Evolutionary conservation across 2,113 vertebrate species (phyloP).

Genomic region (Takifugu flavidus): DNA sequence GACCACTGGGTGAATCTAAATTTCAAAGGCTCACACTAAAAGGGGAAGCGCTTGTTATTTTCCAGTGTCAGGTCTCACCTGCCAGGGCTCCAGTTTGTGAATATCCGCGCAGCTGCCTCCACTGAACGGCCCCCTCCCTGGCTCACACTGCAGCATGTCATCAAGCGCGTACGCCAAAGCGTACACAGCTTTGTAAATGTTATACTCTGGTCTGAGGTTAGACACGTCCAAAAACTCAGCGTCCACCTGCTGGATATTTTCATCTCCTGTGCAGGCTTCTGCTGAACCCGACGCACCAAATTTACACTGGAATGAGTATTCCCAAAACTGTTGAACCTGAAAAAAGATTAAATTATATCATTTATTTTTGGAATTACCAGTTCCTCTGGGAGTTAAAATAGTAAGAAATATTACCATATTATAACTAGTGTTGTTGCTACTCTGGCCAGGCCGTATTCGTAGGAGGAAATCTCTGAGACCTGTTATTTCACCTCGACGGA

Average conservation of each 20-base stretch:
- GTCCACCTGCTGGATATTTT: constrained; percentile 40
- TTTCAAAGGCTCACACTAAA: too few species aligned
- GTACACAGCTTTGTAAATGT: constrained; percentile 49
- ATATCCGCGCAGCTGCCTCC: constrained; percentile 19
- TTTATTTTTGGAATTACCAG: too few species aligned
- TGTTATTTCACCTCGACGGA: too few species aligned
- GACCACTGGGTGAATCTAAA: not conserved
- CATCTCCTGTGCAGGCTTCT: constrained; percentile 17
- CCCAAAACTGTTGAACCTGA: constrained; percentile 57
- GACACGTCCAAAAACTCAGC: constrained; percentile 54
- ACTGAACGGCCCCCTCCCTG: constrained; percentile 29
- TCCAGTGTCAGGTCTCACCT: too few species aligned
- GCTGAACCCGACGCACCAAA: constrained; percentile 26
- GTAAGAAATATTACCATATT: too few species aligned
- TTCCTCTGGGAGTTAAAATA: too few species aligned
- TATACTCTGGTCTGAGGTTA: constrained; percentile 50
- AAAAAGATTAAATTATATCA: not conserved
- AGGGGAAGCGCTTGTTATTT: too few species aligned
- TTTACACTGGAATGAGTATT: constrained; percentile 57
- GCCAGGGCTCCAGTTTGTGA: constrained; percentile 25
- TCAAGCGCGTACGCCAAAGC: constrained; percentile 55
- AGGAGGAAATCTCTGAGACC: too few species aligned
- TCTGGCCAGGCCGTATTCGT: too few species aligned
- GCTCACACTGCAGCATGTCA: constrained; percentile 28
- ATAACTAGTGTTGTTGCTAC: too few species aligned